These are phyloP conservation scores for Periphyllus acericola DNA, from an alignment of 2,888 invertebrate species.

Conservation along the genomic window DNA sequence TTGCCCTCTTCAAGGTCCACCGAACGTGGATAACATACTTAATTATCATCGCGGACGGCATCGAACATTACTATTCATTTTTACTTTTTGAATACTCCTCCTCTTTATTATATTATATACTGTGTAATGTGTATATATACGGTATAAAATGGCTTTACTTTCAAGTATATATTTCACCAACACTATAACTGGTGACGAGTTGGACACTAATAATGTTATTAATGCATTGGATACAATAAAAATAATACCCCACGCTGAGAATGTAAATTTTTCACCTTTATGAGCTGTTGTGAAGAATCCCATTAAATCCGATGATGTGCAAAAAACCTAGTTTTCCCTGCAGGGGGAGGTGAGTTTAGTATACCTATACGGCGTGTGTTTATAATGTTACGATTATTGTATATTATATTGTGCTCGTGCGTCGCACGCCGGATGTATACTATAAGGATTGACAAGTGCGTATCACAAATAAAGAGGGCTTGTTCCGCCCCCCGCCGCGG, in stretches of 20 bases:
- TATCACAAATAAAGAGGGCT: conserved; percentile 27
- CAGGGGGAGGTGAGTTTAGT: background rate
- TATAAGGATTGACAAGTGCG: conserved; percentile 44
- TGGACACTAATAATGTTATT: background rate
- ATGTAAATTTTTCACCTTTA: conserved; percentile 20
- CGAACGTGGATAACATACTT: conserved; percentile 18
- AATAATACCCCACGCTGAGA: background rate
- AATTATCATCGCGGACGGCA: conserved; percentile 12
- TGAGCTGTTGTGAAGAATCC: conserved; percentile 12
- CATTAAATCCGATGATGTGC: conserved; percentile 57
- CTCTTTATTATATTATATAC: too few species aligned
- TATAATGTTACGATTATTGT: conserved; percentile 20
- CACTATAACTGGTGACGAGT: background rate
- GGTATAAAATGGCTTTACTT: background rate
- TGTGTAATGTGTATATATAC: background rate
- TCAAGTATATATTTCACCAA: background rate
- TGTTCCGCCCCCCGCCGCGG: background rate
- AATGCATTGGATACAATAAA: background rate
- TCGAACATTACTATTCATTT: conserved; percentile 13
- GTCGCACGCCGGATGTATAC: background rate
- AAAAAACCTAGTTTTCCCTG: conserved; percentile 3
- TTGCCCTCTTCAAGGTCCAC: background rate
- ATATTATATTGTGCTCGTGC: background rate
- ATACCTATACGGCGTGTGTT: background rate
- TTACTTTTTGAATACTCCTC: background rate